These are phyloP conservation scores for Teleiodes luculella DNA, from an alignment of 2,888 invertebrate species.

Conservation along the genomic window DNA sequence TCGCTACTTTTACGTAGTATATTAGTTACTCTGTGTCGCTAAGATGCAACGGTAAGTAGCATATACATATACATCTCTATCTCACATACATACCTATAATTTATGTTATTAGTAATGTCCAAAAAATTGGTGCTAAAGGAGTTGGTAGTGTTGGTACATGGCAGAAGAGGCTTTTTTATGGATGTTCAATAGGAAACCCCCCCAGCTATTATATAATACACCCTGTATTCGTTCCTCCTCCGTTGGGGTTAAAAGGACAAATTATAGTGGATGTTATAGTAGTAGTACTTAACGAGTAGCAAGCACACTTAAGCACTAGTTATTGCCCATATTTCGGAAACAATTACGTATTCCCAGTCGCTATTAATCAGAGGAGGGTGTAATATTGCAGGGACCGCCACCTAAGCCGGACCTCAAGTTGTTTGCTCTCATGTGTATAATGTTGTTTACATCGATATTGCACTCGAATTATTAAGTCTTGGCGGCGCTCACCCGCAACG, in stretches of 20 bases:
- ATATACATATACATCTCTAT: too few relatives aligned
- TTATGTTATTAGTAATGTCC: too few relatives aligned
- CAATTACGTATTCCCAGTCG: slow-evolving; percentile 4
- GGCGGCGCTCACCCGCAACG: slow-evolving; percentile 56
- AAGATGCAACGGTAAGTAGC: too few relatives aligned
- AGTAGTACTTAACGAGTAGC: not conserved
- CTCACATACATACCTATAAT: too few relatives aligned
- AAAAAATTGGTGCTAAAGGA: too few relatives aligned
- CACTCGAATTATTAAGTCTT: slow-evolving; percentile 62
- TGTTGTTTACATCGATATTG: slow-evolving; percentile 48
- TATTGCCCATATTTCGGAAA: slow-evolving; percentile 6
- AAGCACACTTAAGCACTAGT: slow-evolving; percentile 1
- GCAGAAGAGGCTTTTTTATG: too few relatives aligned
- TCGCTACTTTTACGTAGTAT: too few relatives aligned
- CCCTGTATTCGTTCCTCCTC: not conserved
- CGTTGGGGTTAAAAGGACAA: not conserved
- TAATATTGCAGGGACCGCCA: slow-evolving; percentile 7
- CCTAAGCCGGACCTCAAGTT: slow-evolving; percentile 13
- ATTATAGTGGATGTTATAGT: not conserved
- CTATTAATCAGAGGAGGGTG: slow-evolving; percentile 8
- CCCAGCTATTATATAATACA: not conserved
- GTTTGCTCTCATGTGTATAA: slow-evolving; percentile 29
- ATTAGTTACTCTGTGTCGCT: too few relatives aligned
- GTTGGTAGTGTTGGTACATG: too few relatives aligned
- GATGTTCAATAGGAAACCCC: too few relatives aligned